Base-by-base conservation (phyloP, 2,797 vertebrate genomes). In the Garrulus glandarius region DNA sequence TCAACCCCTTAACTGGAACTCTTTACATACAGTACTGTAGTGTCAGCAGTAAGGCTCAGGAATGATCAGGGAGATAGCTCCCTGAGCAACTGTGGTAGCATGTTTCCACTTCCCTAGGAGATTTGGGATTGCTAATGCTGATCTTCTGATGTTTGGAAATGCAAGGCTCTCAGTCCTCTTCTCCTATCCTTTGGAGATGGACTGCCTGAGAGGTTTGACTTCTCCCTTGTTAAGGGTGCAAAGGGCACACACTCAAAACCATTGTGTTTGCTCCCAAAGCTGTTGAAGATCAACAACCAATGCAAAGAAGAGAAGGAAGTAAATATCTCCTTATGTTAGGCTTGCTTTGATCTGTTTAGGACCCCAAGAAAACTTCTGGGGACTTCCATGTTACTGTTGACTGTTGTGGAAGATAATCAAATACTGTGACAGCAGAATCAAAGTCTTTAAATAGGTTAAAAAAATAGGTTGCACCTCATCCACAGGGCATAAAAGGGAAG, bases 381-480 rank as follows among this genome's bases (percentile, higher is more conserved):
- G 27, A 70, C 44, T 84, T 84, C 26, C 21, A 49, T 5, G 0
- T 75, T 65, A 17, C 37, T 68, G 39, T 64, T 57, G 57, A 46
- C n/a, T 64, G 22, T 65, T 65, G 44, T 43, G 22, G 47, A 63
- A 86, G 53, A 61, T 5, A 86, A 36, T 69, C 15, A 76, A 93
- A 72, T 55, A 24, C 47, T 56, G 21, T 69, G 44, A 69, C 39
- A 63, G 64, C 29, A 92, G 52, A 67, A 82, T 83, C 49, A 74
- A 84, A 84, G 59, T 36, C 32, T 76, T 78, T 92, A 93, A 95
- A 82, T 74, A 94, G 92, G 88, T 91, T 93, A 68, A 72, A 74
- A 87, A 95, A 76, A 81, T 90, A 77, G 94, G 85, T 92, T 95
- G 83, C 32, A 61, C 44, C 27, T 92, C 71, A 74, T 88, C 84